phyloP scores from a whole-genome alignment of 1,140 invertebrate species.

The Conus ventricosus region DNA sequence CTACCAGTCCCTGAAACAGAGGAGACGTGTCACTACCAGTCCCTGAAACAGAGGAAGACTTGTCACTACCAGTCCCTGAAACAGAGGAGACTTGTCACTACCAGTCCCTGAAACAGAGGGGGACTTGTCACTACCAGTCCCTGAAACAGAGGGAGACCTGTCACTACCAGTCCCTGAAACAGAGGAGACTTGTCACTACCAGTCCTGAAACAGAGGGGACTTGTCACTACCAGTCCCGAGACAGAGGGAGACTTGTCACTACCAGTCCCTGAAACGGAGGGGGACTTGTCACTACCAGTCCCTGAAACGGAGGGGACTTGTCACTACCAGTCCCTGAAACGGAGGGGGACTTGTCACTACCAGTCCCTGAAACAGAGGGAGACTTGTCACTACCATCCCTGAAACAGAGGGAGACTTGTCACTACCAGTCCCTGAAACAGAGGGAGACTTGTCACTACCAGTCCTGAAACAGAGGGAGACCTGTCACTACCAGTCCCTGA shows the following conservation, averaged over 20 bases:
- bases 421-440: constrained; percentile 80
- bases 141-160: constrained; percentile 73
- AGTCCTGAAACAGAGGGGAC: constrained; percentile 80
- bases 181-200: constrained; percentile 18
- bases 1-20: constrained; percentile 80
- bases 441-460: constrained; percentile 65
- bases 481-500: constrained; percentile 79
- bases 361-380: constrained; percentile 80
- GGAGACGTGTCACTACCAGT: constrained; percentile 72
- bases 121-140: constrained; percentile 77
- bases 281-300: constrained; percentile 75
- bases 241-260: not conserved
- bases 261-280: constrained; percentile 80
- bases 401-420: constrained; percentile 60
- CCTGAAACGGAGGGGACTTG: constrained; percentile 76
- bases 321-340: constrained; percentile 80
- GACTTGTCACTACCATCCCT: constrained; percentile 75
- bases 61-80: constrained; percentile 80
- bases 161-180: constrained; percentile 80
- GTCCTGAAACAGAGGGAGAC: constrained; percentile 78
- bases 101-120: constrained; percentile 80
- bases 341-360: not conserved
- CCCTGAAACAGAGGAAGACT: constrained; percentile 77
- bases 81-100: not conserved
- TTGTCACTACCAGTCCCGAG: constrained; percentile 79